Base-by-base conservation (phyloP, 2,113 vertebrate genomes). In the Bujurquina vittata region DNA sequence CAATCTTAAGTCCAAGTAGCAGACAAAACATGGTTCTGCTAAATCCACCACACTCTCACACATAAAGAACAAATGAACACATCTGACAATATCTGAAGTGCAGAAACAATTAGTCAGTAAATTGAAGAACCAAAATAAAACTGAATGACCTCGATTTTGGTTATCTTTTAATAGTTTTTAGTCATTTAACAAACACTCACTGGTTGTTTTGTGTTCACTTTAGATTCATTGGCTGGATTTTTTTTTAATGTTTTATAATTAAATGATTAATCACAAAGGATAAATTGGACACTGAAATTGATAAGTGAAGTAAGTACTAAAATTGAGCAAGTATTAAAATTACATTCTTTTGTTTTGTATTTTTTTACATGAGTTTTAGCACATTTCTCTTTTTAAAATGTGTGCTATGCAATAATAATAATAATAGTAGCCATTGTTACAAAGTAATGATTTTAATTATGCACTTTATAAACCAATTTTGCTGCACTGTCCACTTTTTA, bases 1-100 rank as follows among this genome's bases (percentile, higher is more conserved):
- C 84, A 90, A 88, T 84, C 80, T 91, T 80, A 80, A 81, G 81
- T 90, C 75, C 78, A 76, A 77, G 77, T 43, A 84, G 80, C 73
- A 87, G 80, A 83, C 20, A 74, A 84, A 79, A 90, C 77, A 35
- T 26, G 61, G 75, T 83, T 88, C 75, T 87, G 65, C 76, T 88
- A 90, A 92, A 89, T 88, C 81, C 60, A 35, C 31, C 73, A 62
- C 54, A 75, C 62, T 46, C 23, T 52, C 46, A 54, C 58, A 62
- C 79, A 77, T 60, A 75, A 10, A 29, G 29, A 49, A 22, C 18
- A 74, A 63, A 61, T 65, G 77, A 72, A 49, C 26, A 63, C 43
- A 22, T 20, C 7, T 11, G 33, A 40, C 22, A 4, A 59, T 1
- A 73, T 58, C 63, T 31, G 35, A 52, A 78, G 55, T 60, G 4